A percentile compares a stretch with the other conserved stretches of the same genome.
Conservation (phyloP, 2,797 vertebrate species). For the Cynodonichthys magdalenae region DNA sequence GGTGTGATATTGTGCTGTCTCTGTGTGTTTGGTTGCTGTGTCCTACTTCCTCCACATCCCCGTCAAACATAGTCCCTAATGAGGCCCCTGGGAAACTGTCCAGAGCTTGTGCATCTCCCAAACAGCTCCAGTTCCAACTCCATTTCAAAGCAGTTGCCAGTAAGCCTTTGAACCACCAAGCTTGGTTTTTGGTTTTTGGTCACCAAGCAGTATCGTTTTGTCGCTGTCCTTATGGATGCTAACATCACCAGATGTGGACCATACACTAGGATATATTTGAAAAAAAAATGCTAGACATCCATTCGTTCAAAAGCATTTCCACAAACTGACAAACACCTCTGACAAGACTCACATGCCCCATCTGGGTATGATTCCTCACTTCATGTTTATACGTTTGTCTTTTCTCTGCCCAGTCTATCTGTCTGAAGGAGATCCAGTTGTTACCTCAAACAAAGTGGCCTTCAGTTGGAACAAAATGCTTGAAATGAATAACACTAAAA, state of each 20-base stretch:
- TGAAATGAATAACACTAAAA: constrained; percentile 17
- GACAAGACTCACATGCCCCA: constrained; percentile 7
- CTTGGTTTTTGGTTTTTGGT: no score
- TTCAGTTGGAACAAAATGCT: constrained; percentile 27
- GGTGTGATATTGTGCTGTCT: constrained; percentile 29
- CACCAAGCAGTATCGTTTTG: constrained; percentile 30
- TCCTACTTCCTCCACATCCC: constrained; percentile 55
- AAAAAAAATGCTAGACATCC: neutral
- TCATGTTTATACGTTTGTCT: constrained; percentile 14
- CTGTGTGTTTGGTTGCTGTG: constrained; percentile 39
- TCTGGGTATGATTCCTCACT: constrained; percentile 10
- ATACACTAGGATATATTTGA: neutral
- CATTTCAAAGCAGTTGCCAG: constrained; percentile 56
- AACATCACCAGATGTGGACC: constrained; percentile 20
- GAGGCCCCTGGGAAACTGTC: constrained; percentile 73
- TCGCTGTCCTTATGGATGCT: constrained; percentile 21
- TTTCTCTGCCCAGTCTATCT: constrained; percentile 11
- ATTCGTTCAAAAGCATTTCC: constrained; percentile 26
- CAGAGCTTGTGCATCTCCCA: constrained; percentile 52
- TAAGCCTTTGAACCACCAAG: constrained; percentile 51
- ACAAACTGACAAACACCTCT: constrained; percentile 17
- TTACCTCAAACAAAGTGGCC: constrained; percentile 26
- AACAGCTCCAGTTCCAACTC: constrained; percentile 53
- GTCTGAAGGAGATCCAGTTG: constrained; percentile 25
- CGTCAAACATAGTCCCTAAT: constrained; percentile 68